Base-by-base conservation (phyloP, 2,797 vertebrate species). In the Okamejei kenojei region DNA sequence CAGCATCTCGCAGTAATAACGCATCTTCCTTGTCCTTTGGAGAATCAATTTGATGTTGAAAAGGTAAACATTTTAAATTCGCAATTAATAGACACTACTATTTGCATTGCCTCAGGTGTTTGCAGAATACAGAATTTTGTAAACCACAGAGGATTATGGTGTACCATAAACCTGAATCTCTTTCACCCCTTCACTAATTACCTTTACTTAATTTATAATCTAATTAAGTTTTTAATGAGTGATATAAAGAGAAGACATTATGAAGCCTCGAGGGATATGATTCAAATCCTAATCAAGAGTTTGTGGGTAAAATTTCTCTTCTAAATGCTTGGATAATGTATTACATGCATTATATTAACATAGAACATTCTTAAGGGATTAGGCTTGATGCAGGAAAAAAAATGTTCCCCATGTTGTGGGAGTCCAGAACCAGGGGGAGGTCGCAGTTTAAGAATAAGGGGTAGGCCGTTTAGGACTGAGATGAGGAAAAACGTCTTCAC, bases 211-310 rank as follows among this genome's bases (percentile, higher is more conserved):
- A 88, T 88, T 68, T 68, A 88, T 88, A 65, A 88, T 88, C 84
- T 88, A 88, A 88, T 88, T 88, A 88, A 88, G 84, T 88, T 88
- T 68, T 88, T 88, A 88, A 88, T 68, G 84, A 88, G 84, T 88
- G 84, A 88, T 88, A n/a, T 68, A 88, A 88, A 88, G 84, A 68
- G 61, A 88, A 88, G 32, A 68, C 84, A 88, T 88, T 88, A 88
- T 65, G 63, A 68, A 32, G 84, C 8, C 61, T 65, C 63, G 29
- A 15, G n/a, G n/a, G 84, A 32, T 8, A 15, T 88, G 84, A 68
- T 68, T 88, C 65, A 88, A 88, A 68, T 88, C 84, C 63, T 88
- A 68, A 68, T 88, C 84, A 32, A 63, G n/a, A 26, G n/a, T 88
- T 88, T 88, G 84, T 88, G 35, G 84, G 8, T 35, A 65, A n/a